Conservation (phyloP, 2,888 invertebrate species). For the Argynnis bischoffii region DNA sequence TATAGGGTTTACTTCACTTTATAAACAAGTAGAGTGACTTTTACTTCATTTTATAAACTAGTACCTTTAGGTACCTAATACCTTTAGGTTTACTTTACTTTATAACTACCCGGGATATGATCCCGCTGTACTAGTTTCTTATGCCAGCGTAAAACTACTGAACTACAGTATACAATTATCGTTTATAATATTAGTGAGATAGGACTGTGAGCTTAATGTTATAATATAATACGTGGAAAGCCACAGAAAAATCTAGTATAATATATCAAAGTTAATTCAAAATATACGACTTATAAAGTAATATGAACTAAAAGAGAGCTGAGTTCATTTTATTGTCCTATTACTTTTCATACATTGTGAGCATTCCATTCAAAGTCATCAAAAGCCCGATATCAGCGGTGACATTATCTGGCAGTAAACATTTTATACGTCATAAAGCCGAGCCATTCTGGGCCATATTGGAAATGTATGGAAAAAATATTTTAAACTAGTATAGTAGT, state of each 20-base stretch:
- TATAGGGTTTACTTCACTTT: too few species aligned
- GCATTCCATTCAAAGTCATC: conserved; percentile 39
- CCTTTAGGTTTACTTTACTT: too few species aligned
- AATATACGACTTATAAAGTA: conserved; percentile 9
- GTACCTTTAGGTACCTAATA: too few species aligned
- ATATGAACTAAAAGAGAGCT: conserved; percentile 7
- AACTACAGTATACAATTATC: too few species aligned
- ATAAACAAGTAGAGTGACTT: too few species aligned
- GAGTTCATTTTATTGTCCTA: conserved; percentile 41
- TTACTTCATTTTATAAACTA: too few species aligned
- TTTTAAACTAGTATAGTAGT: conserved; percentile 22
- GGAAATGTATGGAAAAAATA: conserved; percentile 38
- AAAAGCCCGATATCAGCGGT: conserved; percentile 47
- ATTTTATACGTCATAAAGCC: conserved; percentile 54
- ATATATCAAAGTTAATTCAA: conserved; percentile 1
- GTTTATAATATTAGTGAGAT: too few species aligned
- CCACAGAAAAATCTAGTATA: not conserved
- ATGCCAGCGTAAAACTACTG: too few species aligned
- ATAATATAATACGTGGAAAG: too few species aligned
- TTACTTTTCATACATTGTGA: conserved; percentile 45
- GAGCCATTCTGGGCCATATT: conserved; percentile 44
- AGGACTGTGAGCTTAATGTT: too few species aligned
- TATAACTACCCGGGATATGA: too few species aligned
- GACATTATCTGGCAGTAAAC: conserved; percentile 57
- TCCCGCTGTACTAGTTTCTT: too few species aligned